phyloP scores from a whole-genome alignment of 1,140 invertebrate species.

The Nylanderia fulva region DNA sequence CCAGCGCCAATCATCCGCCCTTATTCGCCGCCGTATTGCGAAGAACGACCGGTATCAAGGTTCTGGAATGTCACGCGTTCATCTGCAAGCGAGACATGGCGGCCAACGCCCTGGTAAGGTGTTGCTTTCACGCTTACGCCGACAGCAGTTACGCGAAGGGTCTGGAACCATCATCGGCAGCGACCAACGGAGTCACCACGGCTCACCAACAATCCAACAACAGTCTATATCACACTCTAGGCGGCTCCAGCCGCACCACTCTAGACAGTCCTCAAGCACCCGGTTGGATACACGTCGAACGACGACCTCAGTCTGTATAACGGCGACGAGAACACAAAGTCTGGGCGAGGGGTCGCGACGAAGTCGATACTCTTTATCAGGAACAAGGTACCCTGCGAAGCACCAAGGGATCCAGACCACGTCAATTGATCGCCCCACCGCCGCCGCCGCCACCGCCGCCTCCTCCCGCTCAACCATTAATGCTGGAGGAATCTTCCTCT shows the following conservation, averaged over 20 bases:
- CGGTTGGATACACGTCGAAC: constrained; percentile 88
- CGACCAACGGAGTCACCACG: constrained; percentile 78
- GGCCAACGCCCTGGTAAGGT: constrained; percentile 96
- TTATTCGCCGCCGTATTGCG: constrained; percentile 98
- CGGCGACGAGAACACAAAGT: constrained; percentile 97
- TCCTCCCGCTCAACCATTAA: constrained; percentile 84
- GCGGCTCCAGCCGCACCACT: constrained; percentile 83
- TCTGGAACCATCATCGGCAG: constrained; percentile 87
- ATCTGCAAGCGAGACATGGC: constrained; percentile 98
- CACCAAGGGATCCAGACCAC: constrained; percentile 91
- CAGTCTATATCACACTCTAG: constrained; percentile 83
- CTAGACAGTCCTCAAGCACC: constrained; percentile 84
- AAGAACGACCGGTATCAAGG: constrained; percentile 98
- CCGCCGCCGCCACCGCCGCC: constrained; percentile 90
- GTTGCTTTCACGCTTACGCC: constrained; percentile 98
- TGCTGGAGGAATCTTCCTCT: constrained; percentile 77
- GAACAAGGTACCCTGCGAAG: constrained; percentile 91
- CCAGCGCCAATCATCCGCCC: constrained; percentile 96
- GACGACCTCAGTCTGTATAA: constrained; percentile 93
- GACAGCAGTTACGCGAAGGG: constrained; percentile 96
- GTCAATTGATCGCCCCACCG: constrained; percentile 93
- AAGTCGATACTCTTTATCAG: constrained; percentile 90
- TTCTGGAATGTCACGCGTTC: constrained; percentile 99
- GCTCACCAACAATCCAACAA: constrained; percentile 74
- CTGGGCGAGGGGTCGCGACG: constrained; percentile 93